Evolutionary conservation across 2,888 invertebrate genomes (phyloP).

Genomic region (Drosophila leonis): DNA sequence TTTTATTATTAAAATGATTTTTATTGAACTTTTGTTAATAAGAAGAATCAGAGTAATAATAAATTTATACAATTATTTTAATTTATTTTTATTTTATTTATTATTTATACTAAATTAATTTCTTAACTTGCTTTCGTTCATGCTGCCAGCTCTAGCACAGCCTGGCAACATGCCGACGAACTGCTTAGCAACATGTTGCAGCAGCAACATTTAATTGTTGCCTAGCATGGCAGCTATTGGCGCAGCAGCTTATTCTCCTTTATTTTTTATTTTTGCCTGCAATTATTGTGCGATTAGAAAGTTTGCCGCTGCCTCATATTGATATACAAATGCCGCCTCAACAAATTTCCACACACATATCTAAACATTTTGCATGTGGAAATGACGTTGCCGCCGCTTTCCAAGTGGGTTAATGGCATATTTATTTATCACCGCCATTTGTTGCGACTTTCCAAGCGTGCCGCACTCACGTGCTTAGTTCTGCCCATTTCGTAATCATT

Average conservation of each 20-base stretch:
- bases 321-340: slow-evolving; percentile 64
- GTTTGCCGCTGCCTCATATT: slow-evolving; percentile 64
- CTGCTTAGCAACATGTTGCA: slow-evolving; percentile 37
- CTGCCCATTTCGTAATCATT: slow-evolving; percentile 26
- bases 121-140: not conserved
- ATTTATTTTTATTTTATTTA: not conserved
- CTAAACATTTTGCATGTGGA: slow-evolving; percentile 46
- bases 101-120: not conserved
- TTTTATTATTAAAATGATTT: not conserved
- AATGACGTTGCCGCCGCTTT: slow-evolving; percentile 41
- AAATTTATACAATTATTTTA: not conserved
- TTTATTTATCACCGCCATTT: slow-evolving; percentile 74
- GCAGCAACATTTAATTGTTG: slow-evolving; percentile 58
- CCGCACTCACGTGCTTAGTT: slow-evolving; percentile 45
- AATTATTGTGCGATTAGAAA: slow-evolving; percentile 83
- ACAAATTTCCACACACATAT: slow-evolving; percentile 37
- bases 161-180: slow-evolving; percentile 36
- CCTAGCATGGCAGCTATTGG: slow-evolving; percentile 34
- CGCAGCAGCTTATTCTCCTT: slow-evolving; percentile 46
- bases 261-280: slow-evolving; percentile 39
- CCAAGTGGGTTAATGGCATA: slow-evolving; percentile 71
- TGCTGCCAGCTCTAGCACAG: not conserved
- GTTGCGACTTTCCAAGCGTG: slow-evolving; percentile 44
- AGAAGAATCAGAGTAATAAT: not conserved
- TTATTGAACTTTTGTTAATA: not conserved